Evolutionary conservation across 2,888 invertebrate genomes (phyloP).

Genomic region (Drosophila nigricruria): DNA sequence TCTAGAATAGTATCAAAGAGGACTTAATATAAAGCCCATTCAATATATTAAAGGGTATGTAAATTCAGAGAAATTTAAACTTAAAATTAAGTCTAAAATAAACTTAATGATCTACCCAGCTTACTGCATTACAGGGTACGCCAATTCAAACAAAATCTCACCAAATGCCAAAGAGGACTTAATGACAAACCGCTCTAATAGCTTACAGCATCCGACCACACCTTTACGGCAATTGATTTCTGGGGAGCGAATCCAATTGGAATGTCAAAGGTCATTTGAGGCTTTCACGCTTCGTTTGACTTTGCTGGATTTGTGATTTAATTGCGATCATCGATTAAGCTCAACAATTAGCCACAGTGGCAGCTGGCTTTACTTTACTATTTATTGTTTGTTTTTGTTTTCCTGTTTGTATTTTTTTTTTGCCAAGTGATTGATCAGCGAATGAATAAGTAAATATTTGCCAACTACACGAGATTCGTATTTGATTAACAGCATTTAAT

Average conservation of each 20-base stretch:
- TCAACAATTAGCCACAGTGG: constrained; percentile 31
- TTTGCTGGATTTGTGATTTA: constrained; percentile 28
- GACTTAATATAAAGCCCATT: too few relatives aligned
- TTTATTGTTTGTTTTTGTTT: constrained; percentile 3
- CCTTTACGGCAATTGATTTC: constrained; percentile 27
- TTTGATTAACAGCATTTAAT: constrained; percentile 61
- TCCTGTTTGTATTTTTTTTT: neutral
- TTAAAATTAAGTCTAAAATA: too few relatives aligned
- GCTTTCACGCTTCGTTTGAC: constrained; percentile 50
- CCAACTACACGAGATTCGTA: constrained; percentile 38
- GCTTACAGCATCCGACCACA: constrained; percentile 49
- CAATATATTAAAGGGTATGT: too few relatives aligned
- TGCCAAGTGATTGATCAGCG: constrained; percentile 45
- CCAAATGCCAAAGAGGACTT: neutral
- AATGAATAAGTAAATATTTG: constrained; percentile 41
- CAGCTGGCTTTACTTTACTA: constrained; percentile 6
- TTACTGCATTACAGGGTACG: neutral
- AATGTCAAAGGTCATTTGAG: constrained; percentile 52
- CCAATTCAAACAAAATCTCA: neutral
- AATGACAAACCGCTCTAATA: constrained; percentile 8
- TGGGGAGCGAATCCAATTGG: constrained; percentile 19
- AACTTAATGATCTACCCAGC: too few relatives aligned
- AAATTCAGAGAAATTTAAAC: too few relatives aligned
- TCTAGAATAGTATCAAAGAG: too few relatives aligned
- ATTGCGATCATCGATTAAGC: constrained; percentile 54